Evolutionary conservation across 2,888 invertebrate species (phyloP).

Genomic region (Acronicta alni): DNA sequence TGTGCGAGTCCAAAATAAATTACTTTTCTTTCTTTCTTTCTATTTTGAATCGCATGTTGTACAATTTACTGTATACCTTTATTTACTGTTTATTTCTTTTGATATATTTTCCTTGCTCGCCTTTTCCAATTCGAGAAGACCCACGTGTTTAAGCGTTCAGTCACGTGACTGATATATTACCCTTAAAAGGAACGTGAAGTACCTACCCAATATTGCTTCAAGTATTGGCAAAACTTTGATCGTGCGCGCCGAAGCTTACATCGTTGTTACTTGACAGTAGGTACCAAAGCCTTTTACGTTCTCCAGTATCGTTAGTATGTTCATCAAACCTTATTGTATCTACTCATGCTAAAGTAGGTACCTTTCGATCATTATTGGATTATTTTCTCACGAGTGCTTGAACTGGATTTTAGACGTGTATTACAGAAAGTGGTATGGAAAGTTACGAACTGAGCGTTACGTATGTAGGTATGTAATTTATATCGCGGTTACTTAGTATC

Average conservation of each 20-base stretch:
- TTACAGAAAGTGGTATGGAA: slow-evolving; percentile 1
- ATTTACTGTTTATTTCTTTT: too few relatives aligned
- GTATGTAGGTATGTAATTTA: background rate
- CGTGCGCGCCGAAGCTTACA: slow-evolving; percentile 35
- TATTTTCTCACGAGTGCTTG: slow-evolving; percentile 23
- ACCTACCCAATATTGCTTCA: slow-evolving; percentile 24
- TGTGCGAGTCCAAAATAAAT: too few relatives aligned
- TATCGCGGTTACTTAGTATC: background rate
- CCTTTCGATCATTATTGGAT: slow-evolving; percentile 43
- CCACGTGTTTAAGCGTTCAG: background rate
- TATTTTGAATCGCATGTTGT: too few relatives aligned
- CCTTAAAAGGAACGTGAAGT: slow-evolving; percentile 4
- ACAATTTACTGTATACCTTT: too few relatives aligned
- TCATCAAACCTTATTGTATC: slow-evolving; percentile 29
- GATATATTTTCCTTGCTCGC: background rate
- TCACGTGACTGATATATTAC: slow-evolving; percentile 1
- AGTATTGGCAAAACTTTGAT: slow-evolving; percentile 53
- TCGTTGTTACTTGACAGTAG: slow-evolving; percentile 45
- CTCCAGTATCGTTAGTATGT: slow-evolving; percentile 21
- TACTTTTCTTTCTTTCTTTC: too few relatives aligned
- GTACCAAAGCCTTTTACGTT: slow-evolving; percentile 26
- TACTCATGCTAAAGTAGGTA: slow-evolving; percentile 26
- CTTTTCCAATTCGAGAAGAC: background rate
- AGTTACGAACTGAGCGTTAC: background rate
- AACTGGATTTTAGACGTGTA: slow-evolving; percentile 8